Conservation (phyloP, 1,140 invertebrate genomes). For the Penaeus japonicus region DNA sequence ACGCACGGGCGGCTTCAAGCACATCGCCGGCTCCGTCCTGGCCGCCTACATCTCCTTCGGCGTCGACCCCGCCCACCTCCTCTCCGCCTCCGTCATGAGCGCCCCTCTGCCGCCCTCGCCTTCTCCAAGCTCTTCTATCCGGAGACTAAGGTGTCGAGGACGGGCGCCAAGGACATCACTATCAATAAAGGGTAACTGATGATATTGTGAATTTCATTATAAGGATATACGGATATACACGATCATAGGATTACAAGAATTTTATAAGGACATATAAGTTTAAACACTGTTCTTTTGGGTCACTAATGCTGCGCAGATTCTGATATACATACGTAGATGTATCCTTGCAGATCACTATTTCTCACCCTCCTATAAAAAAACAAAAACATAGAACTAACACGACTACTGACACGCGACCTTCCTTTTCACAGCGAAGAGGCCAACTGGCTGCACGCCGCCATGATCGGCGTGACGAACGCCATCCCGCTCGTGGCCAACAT, state of each 20-base stretch:
- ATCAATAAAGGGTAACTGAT: constrained; percentile 64
- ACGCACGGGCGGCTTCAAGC: constrained; percentile 94
- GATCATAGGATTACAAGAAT: neutral
- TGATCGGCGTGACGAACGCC: constrained; percentile 79
- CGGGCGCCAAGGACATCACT: constrained; percentile 71
- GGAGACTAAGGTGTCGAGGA: constrained; percentile 80
- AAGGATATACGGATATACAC: too few relatives aligned
- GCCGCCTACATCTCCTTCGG: constrained; percentile 93
- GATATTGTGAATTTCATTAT: too few relatives aligned
- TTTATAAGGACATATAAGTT: neutral
- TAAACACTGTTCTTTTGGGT: neutral
- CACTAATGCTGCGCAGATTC: neutral
- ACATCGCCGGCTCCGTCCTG: constrained; percentile 91
- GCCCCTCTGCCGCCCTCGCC: constrained; percentile 89
- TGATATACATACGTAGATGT: too few relatives aligned
- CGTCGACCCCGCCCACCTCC: constrained; percentile 79
- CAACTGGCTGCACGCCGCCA: constrained; percentile 87
- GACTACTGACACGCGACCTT: neutral
- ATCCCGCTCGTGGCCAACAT: constrained; percentile 87
- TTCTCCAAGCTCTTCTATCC: constrained; percentile 91
- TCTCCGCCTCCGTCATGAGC: constrained; percentile 94
- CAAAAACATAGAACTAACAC: neutral
- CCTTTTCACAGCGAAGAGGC: constrained; percentile 75
- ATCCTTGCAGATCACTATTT: too few relatives aligned
- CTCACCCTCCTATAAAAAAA: too few relatives aligned